Base-by-base conservation (phyloP, 2,888 invertebrate genomes). In the Pheosia gnoma region DNA sequence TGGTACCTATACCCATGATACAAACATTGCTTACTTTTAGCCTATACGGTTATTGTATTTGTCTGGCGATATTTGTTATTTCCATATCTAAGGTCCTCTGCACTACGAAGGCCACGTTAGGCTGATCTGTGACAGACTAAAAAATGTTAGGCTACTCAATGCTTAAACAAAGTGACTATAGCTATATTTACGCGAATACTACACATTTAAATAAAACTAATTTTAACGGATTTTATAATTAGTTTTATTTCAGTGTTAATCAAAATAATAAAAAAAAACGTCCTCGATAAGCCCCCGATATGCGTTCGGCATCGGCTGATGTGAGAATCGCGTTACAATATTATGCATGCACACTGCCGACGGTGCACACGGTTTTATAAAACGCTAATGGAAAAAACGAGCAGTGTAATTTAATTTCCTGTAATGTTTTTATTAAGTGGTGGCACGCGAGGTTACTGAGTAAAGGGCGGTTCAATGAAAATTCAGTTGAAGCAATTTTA, bases 381-480 rank as follows among this genome's bases (percentile, higher is more conserved):
- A 76, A 77, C 66, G 68, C 72, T 63, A 75, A 13, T 39, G 39
- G 11, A 79, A 81, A 83, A 82, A 80, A 63, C 74, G 60, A 72
- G 69, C 73, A 78, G 79, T 78, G 81, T 75, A 70, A 71, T 74
- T 71, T 81, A 80, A 79, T 72, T 82, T 78, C 79, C 78, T 78
- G 82, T 81, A 83, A 84, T 79, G 79, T 84, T 84, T 87, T 86
- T 87, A 89, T 87, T 86, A 84, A 82, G 79, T 75, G 79, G 68
- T 76, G 67, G 67, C 89, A 89, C 85, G 88, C 87, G 71, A 85
- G 59, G 13, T 25, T 51, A 25, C 51, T 51, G 25, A 51, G 25
- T 51, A 6, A 25, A 51, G 10, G 51, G 47, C 47, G 8, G 41
- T 25, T 25, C 25, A 25, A 25, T 25, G 25, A 25, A 25, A 9